A percentile compares a stretch with the other conserved stretches of the same genome.
phyloP scores from a whole-genome alignment of 2,113 vertebrate genomes.

The Rhagologus leucostigma region DNA sequence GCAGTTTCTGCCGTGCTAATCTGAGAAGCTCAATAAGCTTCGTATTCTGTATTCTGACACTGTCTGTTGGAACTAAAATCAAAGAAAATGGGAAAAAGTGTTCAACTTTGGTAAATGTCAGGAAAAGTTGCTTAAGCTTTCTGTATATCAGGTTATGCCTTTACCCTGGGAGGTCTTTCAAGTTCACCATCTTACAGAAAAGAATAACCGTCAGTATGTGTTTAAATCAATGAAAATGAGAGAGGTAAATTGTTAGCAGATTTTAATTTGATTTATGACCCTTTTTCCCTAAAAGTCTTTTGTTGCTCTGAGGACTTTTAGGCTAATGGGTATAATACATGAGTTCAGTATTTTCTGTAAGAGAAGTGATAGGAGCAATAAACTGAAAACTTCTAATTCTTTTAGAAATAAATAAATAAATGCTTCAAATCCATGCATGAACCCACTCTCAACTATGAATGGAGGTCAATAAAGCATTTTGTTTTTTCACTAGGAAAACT shows the following conservation, averaged over 20 bases:
- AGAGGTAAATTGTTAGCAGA: neutral
- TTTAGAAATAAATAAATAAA: constrained; percentile 22
- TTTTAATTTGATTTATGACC: neutral
- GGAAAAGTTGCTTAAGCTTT: neutral
- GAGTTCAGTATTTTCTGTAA: neutral
- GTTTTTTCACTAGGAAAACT: neutral
- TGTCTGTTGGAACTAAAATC: neutral
- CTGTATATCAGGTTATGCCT: neutral
- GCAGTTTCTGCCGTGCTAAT: constrained; percentile 1
- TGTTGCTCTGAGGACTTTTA: neutral
- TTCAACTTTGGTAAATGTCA: neutral
- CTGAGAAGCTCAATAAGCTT: neutral
- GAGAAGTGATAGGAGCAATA: neutral
- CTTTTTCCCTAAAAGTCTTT: neutral
- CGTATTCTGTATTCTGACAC: constrained; percentile 1
- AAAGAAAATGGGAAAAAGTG: neutral
- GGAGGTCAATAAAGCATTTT: neutral
- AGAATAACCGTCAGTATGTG: neutral
- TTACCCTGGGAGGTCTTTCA: neutral
- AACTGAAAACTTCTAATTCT: neutral
- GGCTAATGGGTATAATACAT: neutral
- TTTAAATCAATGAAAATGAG: neutral
- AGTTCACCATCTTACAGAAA: neutral
- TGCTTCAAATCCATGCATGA: neutral
- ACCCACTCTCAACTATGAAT: neutral